phyloP scores from a whole-genome alignment of 1,140 invertebrate species.

The Brachionus paranguensis region DNA sequence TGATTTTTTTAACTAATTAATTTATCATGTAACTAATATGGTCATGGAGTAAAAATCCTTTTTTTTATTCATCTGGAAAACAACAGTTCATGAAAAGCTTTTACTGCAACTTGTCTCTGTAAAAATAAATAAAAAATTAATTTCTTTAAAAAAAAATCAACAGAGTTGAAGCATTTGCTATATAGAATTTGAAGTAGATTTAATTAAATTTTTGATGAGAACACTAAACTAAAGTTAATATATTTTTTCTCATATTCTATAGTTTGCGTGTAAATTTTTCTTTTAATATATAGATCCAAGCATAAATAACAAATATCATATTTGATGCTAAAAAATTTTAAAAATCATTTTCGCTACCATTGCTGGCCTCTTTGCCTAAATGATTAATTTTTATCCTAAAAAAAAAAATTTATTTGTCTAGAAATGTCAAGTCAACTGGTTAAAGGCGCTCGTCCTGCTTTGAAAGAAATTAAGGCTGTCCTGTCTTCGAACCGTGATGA shows the following conservation, averaged over 20 bases:
- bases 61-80: too few species aligned
- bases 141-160: too few species aligned
- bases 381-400: background rate
- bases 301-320: background rate
- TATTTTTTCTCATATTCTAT: background rate
- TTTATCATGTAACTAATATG: too few species aligned
- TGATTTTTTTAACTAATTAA: too few species aligned
- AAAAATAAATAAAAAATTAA: too few species aligned
- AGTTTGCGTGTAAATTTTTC: conserved; percentile 19
- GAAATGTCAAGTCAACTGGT: conserved; percentile 1
- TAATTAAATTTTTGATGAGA: too few species aligned
- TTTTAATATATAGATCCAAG: conserved; percentile 5
- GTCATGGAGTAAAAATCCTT: too few species aligned
- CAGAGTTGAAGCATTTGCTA: too few species aligned
- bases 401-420: background rate
- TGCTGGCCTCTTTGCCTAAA: background rate
- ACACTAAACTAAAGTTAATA: background rate
- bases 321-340: background rate
- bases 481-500: conserved; percentile 70
- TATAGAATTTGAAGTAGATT: too few species aligned
- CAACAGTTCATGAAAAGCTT: too few species aligned
- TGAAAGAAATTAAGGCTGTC: conserved; percentile 67
- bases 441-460: background rate
- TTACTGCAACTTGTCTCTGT: too few species aligned
- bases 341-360: background rate